Conservation (phyloP, 2,888 invertebrate genomes). For the Apoderus coryli region DNA sequence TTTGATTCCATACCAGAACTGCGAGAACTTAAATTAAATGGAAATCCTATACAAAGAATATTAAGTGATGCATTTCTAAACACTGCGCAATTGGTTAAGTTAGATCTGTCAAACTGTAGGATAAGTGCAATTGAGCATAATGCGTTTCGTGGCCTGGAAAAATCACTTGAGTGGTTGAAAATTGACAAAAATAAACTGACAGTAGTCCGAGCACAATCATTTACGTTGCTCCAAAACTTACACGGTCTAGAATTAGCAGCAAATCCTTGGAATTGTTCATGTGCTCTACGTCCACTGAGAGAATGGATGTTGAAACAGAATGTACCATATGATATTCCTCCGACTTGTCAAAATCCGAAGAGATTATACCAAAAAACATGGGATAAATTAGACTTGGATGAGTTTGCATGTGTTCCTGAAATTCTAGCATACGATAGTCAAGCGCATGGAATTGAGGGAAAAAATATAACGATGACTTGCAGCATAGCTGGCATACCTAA, state of each 20-base stretch:
- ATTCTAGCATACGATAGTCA: slow-evolving; percentile 44
- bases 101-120: slow-evolving; percentile 61
- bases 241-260: slow-evolving; percentile 63
- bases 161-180: slow-evolving; percentile 60
- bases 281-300: slow-evolving; percentile 54
- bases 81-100: slow-evolving; percentile 51
- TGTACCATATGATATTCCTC: slow-evolving; percentile 57
- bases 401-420: slow-evolving; percentile 65
- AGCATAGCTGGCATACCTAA: slow-evolving; percentile 54
- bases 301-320: slow-evolving; percentile 70
- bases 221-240: slow-evolving; percentile 52
- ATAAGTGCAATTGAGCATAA: slow-evolving; percentile 51
- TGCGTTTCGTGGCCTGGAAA: slow-evolving; percentile 59
- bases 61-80: slow-evolving; percentile 52
- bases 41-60: slow-evolving; percentile 59
- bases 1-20: slow-evolving; percentile 60
- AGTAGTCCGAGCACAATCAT: slow-evolving; percentile 48
- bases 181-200: slow-evolving; percentile 60
- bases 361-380: slow-evolving; percentile 51
- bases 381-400: slow-evolving; percentile 63
- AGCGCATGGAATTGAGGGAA: slow-evolving; percentile 53
- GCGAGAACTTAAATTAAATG: slow-evolving; percentile 56
- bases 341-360: slow-evolving; percentile 52
- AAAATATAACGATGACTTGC: slow-evolving; percentile 59
- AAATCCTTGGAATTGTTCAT: slow-evolving; percentile 76